Conservation (phyloP, 2,888 invertebrate species). For the Globia sparganii region DNA sequence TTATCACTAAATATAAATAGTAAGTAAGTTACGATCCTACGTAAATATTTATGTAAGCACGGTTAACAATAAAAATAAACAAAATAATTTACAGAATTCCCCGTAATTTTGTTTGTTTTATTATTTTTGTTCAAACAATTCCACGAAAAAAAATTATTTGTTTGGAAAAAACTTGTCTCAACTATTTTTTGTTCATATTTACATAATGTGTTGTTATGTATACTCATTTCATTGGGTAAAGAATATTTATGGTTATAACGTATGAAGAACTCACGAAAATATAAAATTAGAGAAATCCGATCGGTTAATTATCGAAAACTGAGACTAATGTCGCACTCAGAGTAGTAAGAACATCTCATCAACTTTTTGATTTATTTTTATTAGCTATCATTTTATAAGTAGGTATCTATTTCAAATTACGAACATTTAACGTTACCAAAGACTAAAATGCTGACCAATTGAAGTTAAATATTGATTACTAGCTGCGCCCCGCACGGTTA, state of each 20-base stretch:
- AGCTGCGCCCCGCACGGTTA: too few species aligned
- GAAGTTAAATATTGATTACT: too few species aligned
- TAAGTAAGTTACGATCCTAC: not conserved
- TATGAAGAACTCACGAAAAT: not conserved
- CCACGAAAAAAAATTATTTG: constrained; percentile 10
- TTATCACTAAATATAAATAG: not conserved
- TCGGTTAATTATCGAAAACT: too few species aligned
- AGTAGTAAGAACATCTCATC: too few species aligned
- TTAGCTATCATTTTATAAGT: too few species aligned
- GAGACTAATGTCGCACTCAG: not conserved
- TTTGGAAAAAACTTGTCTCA: constrained; percentile 5
- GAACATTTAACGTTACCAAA: too few species aligned
- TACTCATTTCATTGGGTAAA: not conserved
- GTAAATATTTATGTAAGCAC: not conserved
- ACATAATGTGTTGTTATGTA: not conserved
- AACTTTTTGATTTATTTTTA: too few species aligned
- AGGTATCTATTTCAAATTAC: too few species aligned
- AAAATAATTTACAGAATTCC: not conserved
- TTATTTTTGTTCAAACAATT: constrained; percentile 23
- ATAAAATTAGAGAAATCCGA: not conserved
- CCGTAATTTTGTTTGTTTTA: not conserved
- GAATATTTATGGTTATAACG: not conserved
- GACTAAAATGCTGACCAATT: too few species aligned
- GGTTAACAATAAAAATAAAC: constrained; percentile 6
- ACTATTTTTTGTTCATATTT: too few species aligned